Conservation (phyloP, 2,113 vertebrate species). For the Erythrolamprus reginae region DNA sequence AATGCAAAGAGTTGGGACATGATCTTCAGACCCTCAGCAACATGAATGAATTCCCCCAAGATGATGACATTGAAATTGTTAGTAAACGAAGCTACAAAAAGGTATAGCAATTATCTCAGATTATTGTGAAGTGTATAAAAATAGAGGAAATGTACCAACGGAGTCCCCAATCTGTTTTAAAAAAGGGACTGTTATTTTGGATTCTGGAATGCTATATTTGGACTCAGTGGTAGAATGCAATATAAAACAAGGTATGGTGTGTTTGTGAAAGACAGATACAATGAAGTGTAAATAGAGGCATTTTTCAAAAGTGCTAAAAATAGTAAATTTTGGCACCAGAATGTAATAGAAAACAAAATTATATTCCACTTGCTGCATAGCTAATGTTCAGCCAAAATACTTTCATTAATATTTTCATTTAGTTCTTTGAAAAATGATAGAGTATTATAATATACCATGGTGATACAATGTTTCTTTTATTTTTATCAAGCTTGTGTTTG, state of each 20-base stretch:
- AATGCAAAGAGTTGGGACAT: constrained; percentile 72
- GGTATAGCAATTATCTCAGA: constrained; percentile 63
- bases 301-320: not conserved
- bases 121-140: not conserved
- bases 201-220: not conserved
- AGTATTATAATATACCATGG: not conserved
- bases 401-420: not conserved
- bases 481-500: constrained; percentile 83
- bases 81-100: constrained; percentile 85
- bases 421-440: constrained; percentile 4
- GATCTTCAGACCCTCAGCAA: constrained; percentile 66
- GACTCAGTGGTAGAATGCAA: too few relatives aligned
- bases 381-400: not conserved
- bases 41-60: constrained; percentile 58
- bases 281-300: not conserved
- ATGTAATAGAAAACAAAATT: not conserved
- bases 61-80: constrained; percentile 72
- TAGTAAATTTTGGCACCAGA: not conserved
- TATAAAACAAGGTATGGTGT: not conserved
- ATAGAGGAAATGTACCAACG: not conserved
- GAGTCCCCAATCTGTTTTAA: not conserved
- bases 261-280: not conserved
- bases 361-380: too few relatives aligned
- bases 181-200: not conserved
- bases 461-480: constrained; percentile 15